Evolutionary conservation across 2,797 vertebrate species (phyloP).

Genomic region (Petrocephalus schoutedeni): DNA sequence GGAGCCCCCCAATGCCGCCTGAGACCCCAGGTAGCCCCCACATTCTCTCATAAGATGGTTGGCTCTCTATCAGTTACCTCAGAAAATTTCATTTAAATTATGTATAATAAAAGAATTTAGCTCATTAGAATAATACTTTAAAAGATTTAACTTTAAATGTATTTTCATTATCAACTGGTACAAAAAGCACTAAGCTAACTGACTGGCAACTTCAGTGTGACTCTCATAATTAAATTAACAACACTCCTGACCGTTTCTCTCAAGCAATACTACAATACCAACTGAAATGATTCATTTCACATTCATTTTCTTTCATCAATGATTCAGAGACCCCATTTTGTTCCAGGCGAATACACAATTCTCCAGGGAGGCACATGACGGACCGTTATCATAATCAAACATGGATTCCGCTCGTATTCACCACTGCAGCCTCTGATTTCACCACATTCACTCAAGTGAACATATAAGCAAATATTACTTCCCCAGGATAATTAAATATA

Average conservation of each 20-base stretch:
- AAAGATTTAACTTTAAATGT: background rate
- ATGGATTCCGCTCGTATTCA: background rate
- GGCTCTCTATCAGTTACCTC: background rate
- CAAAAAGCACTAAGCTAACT: background rate
- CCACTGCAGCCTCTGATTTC: background rate
- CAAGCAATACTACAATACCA: slow-evolving; percentile 2
- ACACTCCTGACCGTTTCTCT: background rate
- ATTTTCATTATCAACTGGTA: background rate
- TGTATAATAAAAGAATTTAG: background rate
- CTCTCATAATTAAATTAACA: background rate
- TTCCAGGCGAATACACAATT: background rate
- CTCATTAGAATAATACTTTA: background rate
- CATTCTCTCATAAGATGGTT: background rate
- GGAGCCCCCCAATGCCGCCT: background rate
- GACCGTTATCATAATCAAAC: background rate
- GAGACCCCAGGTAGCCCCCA: background rate
- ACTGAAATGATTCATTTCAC: background rate
- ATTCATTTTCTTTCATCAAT: background rate
- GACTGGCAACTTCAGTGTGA: background rate
- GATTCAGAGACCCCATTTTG: background rate
- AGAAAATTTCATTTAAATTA: background rate
- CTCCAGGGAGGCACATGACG: background rate
- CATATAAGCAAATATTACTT: slow-evolving; percentile 4
- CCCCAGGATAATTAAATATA: background rate
- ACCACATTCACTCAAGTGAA: background rate